Evolutionary conservation across 2,888 invertebrate genomes (phyloP).

Genomic region (Lasioglossum pauxillum): DNA sequence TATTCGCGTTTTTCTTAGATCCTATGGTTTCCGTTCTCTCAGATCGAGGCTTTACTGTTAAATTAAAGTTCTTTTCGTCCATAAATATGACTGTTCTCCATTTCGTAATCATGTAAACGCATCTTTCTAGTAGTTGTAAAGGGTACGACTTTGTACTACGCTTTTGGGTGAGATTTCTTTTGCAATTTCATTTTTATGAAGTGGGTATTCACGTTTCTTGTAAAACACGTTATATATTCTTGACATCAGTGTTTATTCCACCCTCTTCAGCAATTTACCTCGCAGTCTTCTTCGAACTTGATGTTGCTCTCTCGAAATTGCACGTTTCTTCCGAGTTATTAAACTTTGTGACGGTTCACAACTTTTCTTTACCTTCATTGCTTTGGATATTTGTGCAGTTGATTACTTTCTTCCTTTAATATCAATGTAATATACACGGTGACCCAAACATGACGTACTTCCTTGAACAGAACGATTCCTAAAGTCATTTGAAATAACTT

Average conservation of each 20-base stretch:
- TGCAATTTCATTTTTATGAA: background rate
- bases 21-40: too few relatives aligned
- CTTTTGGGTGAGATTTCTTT: background rate
- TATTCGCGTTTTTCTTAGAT: too few relatives aligned
- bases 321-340: slow-evolving; percentile 4
- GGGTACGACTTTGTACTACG: background rate
- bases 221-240: background rate
- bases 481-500: too few relatives aligned
- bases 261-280: background rate
- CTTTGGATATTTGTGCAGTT: background rate
- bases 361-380: background rate
- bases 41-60: too few relatives aligned
- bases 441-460: too few relatives aligned
- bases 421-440: background rate
- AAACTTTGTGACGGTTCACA: background rate
- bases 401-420: background rate
- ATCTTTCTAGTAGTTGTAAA: background rate
- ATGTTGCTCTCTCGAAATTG: background rate
- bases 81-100: too few relatives aligned
- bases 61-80: too few relatives aligned
- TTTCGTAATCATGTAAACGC: background rate
- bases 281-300: background rate
- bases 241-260: background rate
- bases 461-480: too few relatives aligned
- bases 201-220: background rate